These are phyloP conservation scores for Machaerirhynchus nigripectus DNA, from an alignment of 2,113 vertebrate species.

Conservation along the genomic window DNA sequence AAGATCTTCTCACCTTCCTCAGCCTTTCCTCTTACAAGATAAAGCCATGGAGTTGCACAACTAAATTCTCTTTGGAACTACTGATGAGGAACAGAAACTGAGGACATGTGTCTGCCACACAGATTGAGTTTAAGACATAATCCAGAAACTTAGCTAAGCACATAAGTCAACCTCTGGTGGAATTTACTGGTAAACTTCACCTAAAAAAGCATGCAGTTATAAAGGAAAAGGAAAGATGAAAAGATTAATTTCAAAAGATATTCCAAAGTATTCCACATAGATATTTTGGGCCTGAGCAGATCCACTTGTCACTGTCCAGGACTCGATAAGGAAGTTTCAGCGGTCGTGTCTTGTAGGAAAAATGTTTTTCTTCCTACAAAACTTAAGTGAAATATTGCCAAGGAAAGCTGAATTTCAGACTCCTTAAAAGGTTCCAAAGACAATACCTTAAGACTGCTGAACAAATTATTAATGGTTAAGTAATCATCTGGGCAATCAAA, in stretches of 20 bases:
- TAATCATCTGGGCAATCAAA: not conserved
- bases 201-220: not conserved
- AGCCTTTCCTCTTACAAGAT: not conserved
- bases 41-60: not conserved
- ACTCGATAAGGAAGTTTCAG: not conserved
- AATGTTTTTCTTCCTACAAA: not conserved
- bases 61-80: not conserved
- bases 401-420: not conserved
- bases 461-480: not conserved
- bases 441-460: not conserved
- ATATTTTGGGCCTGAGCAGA: not conserved
- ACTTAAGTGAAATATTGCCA: not conserved
- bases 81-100: not conserved
- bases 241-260: not conserved
- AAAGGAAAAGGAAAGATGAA: not conserved
- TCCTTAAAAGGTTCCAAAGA: not conserved
- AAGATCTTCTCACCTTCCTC: not conserved
- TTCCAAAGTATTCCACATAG: not conserved
- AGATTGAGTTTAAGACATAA: not conserved
- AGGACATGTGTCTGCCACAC: not conserved
- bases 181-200: not conserved
- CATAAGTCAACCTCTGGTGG: not conserved
- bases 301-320: not conserved
- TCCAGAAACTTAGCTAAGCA: not conserved
- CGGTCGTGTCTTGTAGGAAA: not conserved